Evolutionary conservation across 2,888 invertebrate species (phyloP).

Genomic region (Lobophora halterata): DNA sequence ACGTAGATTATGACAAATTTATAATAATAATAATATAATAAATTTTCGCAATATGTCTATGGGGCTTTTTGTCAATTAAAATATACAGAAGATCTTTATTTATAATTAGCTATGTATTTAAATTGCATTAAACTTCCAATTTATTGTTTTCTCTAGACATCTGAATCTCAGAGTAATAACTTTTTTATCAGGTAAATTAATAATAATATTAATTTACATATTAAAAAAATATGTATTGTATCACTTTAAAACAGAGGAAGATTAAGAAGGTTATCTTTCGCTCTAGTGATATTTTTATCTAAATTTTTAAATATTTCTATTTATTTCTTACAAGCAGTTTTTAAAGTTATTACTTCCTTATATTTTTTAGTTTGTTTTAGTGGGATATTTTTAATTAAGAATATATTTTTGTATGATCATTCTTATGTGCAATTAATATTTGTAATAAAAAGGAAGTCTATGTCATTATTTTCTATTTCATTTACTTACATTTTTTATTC

Average conservation of each 20-base stretch:
- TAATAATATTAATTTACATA: too few relatives aligned
- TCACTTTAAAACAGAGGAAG: too few relatives aligned
- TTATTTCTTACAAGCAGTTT: conserved; percentile 11
- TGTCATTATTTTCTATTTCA: conserved; percentile 51
- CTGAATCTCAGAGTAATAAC: conserved; percentile 38
- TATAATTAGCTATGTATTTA: conserved; percentile 36
- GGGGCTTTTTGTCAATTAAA: conserved; percentile 41
- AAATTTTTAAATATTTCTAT: conserved; percentile 15
- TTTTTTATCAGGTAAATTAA: too few relatives aligned
- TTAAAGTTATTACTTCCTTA: conserved; percentile 49
- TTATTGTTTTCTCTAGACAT: conserved; percentile 53
- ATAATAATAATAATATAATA: conserved; percentile 16
- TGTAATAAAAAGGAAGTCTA: conserved; percentile 74
- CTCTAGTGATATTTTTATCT: conserved; percentile 20
- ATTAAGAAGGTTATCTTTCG: conserved; percentile 27
- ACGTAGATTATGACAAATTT: conserved; percentile 54
- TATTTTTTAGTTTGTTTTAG: conserved; percentile 72
- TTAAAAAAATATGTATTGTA: too few relatives aligned
- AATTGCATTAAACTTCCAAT: conserved; percentile 21
- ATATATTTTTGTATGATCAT: conserved; percentile 79
- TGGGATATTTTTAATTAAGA: conserved; percentile 75
- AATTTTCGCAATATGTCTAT: conserved; percentile 29
- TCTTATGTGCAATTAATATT: conserved; percentile 78
- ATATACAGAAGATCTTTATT: conserved; percentile 27
- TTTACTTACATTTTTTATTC: too few relatives aligned